phyloP scores from a whole-genome alignment of 2,113 vertebrate genomes.

The Prunella fulvescens region DNA sequence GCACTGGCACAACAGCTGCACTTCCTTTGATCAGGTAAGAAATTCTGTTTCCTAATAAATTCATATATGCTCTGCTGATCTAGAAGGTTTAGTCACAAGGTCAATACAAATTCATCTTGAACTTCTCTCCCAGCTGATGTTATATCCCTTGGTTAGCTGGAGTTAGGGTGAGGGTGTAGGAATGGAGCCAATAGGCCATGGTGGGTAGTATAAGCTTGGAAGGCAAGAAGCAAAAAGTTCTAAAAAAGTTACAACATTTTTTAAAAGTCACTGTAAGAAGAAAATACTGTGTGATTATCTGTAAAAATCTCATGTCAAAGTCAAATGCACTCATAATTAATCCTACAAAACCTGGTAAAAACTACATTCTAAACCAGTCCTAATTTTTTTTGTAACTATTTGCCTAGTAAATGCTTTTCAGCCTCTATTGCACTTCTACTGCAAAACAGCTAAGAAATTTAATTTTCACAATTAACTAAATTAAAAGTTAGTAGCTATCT shows the following conservation, averaged over 20 bases:
- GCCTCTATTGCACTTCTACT: not conserved
- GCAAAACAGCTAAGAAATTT: not conserved
- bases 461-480: not conserved
- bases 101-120: not conserved
- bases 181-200: not conserved
- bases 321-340: not conserved
- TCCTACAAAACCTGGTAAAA: not conserved
- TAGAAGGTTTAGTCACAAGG: not conserved
- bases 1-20: not conserved
- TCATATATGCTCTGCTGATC: not conserved
- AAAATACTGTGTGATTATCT: not conserved
- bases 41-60: not conserved
- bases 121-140: not conserved
- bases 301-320: not conserved
- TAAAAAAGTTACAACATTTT: not conserved
- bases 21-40: not conserved
- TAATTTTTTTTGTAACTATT: not conserved
- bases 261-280: not conserved
- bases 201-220: not conserved
- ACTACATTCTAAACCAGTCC: not conserved
- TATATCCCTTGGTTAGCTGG: not conserved
- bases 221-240: not conserved
- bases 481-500: not conserved
- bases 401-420: not conserved
- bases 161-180: not conserved